Percentiles rank a stretch among this genome's conserved stretches.
phyloP scores from a whole-genome alignment of 2,797 vertebrate species.

The Leptoclinus maculatus region DNA sequence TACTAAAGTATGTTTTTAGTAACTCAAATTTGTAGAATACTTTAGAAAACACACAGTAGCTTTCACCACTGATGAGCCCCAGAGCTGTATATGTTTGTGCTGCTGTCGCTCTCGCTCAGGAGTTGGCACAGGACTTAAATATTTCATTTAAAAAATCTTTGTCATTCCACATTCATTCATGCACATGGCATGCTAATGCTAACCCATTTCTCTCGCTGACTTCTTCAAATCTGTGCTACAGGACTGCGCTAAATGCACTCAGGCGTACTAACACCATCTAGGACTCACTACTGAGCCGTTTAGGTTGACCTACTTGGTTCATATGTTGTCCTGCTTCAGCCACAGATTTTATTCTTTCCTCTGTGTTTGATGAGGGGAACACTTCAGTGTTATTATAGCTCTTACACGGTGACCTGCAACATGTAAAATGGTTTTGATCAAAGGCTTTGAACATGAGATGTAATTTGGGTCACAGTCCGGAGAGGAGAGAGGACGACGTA shows the following conservation, averaged over 20 bases:
- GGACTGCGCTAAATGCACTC: slow-evolving; percentile 28
- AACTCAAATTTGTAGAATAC: slow-evolving; percentile 5
- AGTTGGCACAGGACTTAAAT: slow-evolving; percentile 66
- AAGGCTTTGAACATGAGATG: slow-evolving; percentile 27
- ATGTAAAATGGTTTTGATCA: slow-evolving; percentile 38
- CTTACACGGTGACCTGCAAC: slow-evolving; percentile 8
- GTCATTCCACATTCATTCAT: slow-evolving; percentile 65
- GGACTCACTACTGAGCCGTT: slow-evolving; percentile 39
- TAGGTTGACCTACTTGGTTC: slow-evolving; percentile 65
- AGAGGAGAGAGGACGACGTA: slow-evolving; percentile 14
- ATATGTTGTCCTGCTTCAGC: slow-evolving; percentile 7
- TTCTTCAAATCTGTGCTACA: slow-evolving; percentile 38
- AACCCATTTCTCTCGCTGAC: slow-evolving; percentile 58
- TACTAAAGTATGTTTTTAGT: neutral
- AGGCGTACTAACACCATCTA: neutral
- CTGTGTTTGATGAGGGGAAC: neutral
- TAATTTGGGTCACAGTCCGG: slow-evolving; percentile 55
- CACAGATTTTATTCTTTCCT: neutral
- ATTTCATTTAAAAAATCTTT: slow-evolving; percentile 71
- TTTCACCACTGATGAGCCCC: slow-evolving; percentile 19
- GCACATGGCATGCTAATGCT: slow-evolving; percentile 55
- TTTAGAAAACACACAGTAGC: slow-evolving; percentile 31
- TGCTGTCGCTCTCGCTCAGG: slow-evolving; percentile 45
- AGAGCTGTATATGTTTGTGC: slow-evolving; percentile 45
- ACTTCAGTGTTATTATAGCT: neutral